Base-by-base conservation (phyloP, 2,113 vertebrate species). In the Podiceps cristatus region DNA sequence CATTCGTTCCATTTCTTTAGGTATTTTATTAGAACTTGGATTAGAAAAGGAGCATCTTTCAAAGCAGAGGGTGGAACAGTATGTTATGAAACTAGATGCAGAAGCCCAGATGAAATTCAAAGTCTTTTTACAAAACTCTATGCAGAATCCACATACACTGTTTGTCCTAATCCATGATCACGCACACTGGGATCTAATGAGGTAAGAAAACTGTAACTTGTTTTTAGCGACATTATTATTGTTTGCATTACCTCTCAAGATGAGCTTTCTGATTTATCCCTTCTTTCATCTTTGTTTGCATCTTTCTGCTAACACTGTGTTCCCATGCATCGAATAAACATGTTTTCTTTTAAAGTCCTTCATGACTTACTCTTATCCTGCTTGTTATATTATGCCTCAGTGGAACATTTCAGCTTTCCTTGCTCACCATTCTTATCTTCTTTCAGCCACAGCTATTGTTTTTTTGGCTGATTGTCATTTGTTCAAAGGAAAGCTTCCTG, bases 131-230 rank as follows among this genome's bases (percentile, higher is more conserved):
- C 99, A 99, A 66, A 99, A 98, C 95, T 99, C 99, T 42, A 97
- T 99, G 95, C 98, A 98, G 96, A 99, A 99, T 94, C 99, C 99
- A 1, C 99, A 99, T 80, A 99, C 99, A 0, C 98, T 99, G n/a
- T 99, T 99, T 93, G 98, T 99, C 89, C 97, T 99, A 53, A 98
- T 99, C 91, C 99, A 99, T 18, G 99, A 99, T 97, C 99, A 99
- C 0, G 99, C 99, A 27, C 99, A 99, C 96, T 99, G 99, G 99
- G 99, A 99, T 91, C 98, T 99, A 35, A 98, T 98, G 98, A 99
- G 99, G 99, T 99, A 88, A 96, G 95, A 52, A 40, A 40, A 72
- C 45, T 71, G 18, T 29, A 55, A 49, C 15, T 63, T 42, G 7
- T 28, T 89, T 77, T 88, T 40, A 76, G 25, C 92, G 16, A 86